These are phyloP conservation scores for Idaea straminata DNA, from an alignment of 2,888 invertebrate genomes.

Conservation along the genomic window DNA sequence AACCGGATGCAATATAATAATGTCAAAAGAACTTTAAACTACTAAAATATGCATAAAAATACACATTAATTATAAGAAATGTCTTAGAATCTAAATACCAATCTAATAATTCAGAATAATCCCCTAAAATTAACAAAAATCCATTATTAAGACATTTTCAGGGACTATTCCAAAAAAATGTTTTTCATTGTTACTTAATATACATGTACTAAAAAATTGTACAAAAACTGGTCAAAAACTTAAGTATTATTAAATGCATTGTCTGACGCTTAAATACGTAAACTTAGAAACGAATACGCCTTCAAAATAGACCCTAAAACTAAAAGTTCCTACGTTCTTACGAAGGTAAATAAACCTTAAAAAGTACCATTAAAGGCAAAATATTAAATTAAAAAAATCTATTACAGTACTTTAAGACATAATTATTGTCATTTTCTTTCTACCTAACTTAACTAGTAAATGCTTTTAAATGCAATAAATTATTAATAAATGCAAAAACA, in stretches of 20 bases:
- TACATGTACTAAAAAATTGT: constrained; percentile 55
- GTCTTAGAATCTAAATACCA: constrained; percentile 25
- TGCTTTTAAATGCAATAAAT: constrained; percentile 74
- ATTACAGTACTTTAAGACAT: constrained; percentile 12
- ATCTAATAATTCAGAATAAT: constrained; percentile 65
- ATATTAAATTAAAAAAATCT: constrained; percentile 6
- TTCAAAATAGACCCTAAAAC: constrained; percentile 12
- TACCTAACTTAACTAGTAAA: constrained; percentile 44
- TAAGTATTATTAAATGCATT: constrained; percentile 40
- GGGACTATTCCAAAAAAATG: constrained; percentile 70
- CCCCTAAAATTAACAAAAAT: constrained; percentile 50
- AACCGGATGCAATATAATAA: constrained; percentile 19
- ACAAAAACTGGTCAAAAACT: constrained; percentile 49
- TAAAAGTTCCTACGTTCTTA: not conserved
- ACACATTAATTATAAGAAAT: constrained; percentile 17
- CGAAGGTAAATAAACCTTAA: not conserved
- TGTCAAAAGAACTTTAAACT: constrained; percentile 15
- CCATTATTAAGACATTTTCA: constrained; percentile 39
- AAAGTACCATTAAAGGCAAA: not conserved
- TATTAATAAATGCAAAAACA: constrained; percentile 65
- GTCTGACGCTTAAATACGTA: constrained; percentile 13
- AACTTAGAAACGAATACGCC: constrained; percentile 1
- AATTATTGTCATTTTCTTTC: constrained; percentile 21
- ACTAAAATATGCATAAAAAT: constrained; percentile 13
- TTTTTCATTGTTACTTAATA: constrained; percentile 41